Conservation (phyloP, 2,113 vertebrate species). For the Oncorhynchus gorbuscha region DNA sequence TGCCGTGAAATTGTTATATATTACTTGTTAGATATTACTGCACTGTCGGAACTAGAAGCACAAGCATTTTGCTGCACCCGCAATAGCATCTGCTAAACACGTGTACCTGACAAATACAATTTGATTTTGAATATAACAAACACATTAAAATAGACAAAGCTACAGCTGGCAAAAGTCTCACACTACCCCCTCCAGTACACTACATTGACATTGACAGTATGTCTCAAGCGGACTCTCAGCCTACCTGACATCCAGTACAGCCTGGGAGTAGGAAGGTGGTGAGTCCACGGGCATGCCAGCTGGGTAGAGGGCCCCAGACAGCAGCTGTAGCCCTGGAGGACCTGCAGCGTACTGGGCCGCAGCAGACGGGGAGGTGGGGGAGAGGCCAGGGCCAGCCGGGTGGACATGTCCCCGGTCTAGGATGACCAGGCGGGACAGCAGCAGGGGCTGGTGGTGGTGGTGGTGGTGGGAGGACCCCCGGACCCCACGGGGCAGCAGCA, state of each 20-base stretch:
- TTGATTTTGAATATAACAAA: too few species aligned
- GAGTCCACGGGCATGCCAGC: constrained; percentile 78
- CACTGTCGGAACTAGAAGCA: too few species aligned
- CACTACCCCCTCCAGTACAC: too few species aligned
- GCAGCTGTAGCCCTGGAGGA: constrained; percentile 66
- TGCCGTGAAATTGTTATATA: too few species aligned
- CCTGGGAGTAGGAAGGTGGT: constrained; percentile 92
- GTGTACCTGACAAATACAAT: too few species aligned
- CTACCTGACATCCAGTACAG: constrained; percentile 90
- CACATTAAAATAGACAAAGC: too few species aligned
- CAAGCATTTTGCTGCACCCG: too few species aligned
- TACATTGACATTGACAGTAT: too few species aligned
- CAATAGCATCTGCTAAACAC: too few species aligned
- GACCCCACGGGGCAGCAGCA: constrained; percentile 80
- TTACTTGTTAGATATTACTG: too few species aligned
- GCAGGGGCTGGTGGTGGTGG: constrained; percentile 86
- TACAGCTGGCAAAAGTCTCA: too few species aligned
- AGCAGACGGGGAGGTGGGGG: constrained; percentile 76
- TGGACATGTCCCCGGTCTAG: constrained; percentile 83
- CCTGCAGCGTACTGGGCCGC: constrained; percentile 82
- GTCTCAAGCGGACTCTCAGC: too few species aligned
- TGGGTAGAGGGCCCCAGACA: constrained; percentile 58
- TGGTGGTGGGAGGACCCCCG: constrained; percentile 78
- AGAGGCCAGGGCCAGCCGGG: constrained; percentile 45
- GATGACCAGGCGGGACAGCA: constrained; percentile 93